Conservation (phyloP, 2,113 vertebrate genomes). For the Polypterus bichir region DNA sequence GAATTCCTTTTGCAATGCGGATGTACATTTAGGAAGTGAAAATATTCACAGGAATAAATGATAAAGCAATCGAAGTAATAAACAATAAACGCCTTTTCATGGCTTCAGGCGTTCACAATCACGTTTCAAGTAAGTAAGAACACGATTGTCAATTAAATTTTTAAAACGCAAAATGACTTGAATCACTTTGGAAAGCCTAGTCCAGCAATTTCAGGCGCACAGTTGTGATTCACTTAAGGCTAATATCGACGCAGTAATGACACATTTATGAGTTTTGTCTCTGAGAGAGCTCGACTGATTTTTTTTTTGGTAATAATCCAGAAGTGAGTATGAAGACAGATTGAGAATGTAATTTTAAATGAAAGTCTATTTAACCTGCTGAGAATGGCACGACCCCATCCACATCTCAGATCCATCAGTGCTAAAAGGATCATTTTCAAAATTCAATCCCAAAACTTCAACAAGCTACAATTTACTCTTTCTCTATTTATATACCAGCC, state of each 20-base stretch:
- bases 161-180: too few species aligned
- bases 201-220: conserved; percentile 21
- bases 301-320: conserved; percentile 26
- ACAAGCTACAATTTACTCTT: conserved; percentile 57
- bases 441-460: conserved; percentile 65
- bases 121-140: too few species aligned
- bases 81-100: too few species aligned
- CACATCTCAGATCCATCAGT: conserved; percentile 52
- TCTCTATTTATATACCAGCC: conserved; percentile 36
- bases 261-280: conserved; percentile 19
- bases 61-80: too few species aligned
- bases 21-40: too few species aligned
- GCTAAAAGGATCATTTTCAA: conserved; percentile 65
- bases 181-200: not conserved
- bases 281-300: conserved; percentile 22
- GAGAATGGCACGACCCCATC: conserved; percentile 50
- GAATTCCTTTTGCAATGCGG: too few species aligned
- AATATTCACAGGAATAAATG: too few species aligned
- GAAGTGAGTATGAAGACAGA: conserved; percentile 46
- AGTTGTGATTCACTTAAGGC: conserved; percentile 41
- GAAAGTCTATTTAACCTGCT: conserved; percentile 63
- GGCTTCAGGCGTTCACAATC: too few species aligned
- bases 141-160: too few species aligned
- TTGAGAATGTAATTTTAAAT: conserved; percentile 63
- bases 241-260: conserved; percentile 47